Evolutionary conservation across 2,113 vertebrate species (phyloP), one percentile per base, ranked within the genome.

Genomic region (Hemiscyllium ocellatum): DNA sequence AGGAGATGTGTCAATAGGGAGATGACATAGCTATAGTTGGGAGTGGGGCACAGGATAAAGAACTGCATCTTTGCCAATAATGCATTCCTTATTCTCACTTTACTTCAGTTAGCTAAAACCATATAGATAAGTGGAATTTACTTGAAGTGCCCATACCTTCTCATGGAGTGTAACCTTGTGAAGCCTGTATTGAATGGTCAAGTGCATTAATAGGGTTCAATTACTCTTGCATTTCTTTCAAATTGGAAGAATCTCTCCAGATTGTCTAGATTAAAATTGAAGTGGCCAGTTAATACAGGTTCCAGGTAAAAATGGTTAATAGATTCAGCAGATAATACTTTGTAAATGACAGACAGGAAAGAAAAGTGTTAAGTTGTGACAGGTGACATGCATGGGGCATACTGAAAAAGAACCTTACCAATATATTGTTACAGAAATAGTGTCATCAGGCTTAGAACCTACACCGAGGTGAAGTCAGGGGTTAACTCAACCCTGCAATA

Each of bases 401-500:
- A 95, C 94, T 95, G 10, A 95, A 72, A 72, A 70, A 95, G 68
- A 72, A 70, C 97, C 98, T 98, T 98, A 98, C 98, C 98, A 98
- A 97, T 97, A 97, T 96, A 95, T 97, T 97, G 97, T 96, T 97
- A 98, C 97, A 96, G 96, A 96, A 96, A 97, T 96, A 97, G 98
- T 97, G 52, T 95, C 94, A 76, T 76, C 94, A 52, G 97, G 97
- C 97, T 96, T 96, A 97, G 97, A 97, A 97, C 97, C 97, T 98
- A 98, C 97, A 98, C 97, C 97, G 98, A 98, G 97, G 98, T 98
- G 97, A 98, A 97, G 97, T 98, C 98, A 98, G 98, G 98, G 97
- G 98, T 98, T 98, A 98, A 98, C 97, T 98, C 98, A 98, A 98
- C 98, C 98, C 98, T 98, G 98, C 97, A 98, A 98, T 96, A 98